Conservation (phyloP, 2,113 vertebrate genomes). For the Oceanites oceanicus region DNA sequence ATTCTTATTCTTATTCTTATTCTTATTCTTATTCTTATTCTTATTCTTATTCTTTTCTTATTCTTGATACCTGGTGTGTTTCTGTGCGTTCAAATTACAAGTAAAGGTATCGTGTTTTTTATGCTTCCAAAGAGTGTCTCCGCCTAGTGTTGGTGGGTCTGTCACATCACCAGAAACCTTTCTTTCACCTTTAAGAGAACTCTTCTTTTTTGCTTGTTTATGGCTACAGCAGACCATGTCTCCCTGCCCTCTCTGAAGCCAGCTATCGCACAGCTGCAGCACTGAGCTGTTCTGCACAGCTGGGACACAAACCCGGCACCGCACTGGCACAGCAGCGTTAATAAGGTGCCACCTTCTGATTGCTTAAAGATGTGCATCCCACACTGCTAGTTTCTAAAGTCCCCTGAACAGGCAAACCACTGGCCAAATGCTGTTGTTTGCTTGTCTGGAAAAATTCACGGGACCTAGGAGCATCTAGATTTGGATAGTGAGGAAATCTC, state of each 20-base stretch:
- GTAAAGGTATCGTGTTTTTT: rapidly evolving
- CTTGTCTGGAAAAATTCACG: rapidly evolving
- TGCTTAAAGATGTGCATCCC: neutral
- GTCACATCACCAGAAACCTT: neutral
- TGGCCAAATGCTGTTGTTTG: neutral
- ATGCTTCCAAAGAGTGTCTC: neutral
- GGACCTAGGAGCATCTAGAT: neutral
- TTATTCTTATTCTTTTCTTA: too few species aligned
- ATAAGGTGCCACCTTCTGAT: conserved; percentile 48
- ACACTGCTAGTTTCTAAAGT: neutral
- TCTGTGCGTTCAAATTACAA: neutral
- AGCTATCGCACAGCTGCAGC: rapidly evolving
- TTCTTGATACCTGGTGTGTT: neutral
- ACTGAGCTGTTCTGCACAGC: rapidly evolving
- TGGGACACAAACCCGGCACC: rapidly evolving
- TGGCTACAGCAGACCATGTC: rapidly evolving
- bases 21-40: neutral
- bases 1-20: neutral
- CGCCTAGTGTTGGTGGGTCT: neutral
- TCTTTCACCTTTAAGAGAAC: neutral
- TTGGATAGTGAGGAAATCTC: neutral
- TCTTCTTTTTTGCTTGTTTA: rapidly evolving
- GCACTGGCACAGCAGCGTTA: neutral
- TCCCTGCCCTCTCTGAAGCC: neutral
- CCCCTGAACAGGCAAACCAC: neutral